These are phyloP conservation scores for Furnarius figulus DNA, from an alignment of 2,113 vertebrate genomes.

Conservation along the genomic window DNA sequence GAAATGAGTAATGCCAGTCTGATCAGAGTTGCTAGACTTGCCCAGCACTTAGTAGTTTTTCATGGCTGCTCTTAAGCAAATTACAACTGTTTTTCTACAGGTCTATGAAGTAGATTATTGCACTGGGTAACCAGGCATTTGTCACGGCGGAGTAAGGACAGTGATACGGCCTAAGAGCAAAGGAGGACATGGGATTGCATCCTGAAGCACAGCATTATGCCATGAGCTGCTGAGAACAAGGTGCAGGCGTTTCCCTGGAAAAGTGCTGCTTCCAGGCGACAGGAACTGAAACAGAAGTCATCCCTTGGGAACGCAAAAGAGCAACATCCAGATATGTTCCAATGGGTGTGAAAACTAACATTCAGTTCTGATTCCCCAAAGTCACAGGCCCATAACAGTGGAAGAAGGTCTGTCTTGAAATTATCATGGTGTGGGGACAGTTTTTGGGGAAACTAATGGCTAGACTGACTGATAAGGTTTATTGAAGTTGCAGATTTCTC, in stretches of 20 bases:
- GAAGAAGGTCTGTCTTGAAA: background rate
- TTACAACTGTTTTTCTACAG: background rate
- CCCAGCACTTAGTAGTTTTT: background rate
- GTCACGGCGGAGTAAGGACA: background rate
- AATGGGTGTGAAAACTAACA: background rate
- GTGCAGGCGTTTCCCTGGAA: background rate
- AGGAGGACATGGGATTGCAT: background rate
- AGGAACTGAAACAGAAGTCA: background rate
- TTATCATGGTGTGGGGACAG: background rate
- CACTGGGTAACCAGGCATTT: background rate
- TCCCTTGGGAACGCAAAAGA: background rate
- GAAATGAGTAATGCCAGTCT: background rate
- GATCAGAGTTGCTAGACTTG: background rate
- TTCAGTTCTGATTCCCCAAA: background rate
- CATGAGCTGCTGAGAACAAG: background rate
- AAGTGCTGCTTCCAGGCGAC: background rate
- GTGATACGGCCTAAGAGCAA: background rate
- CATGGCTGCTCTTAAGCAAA: background rate
- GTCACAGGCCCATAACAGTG: background rate
- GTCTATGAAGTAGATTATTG: background rate
- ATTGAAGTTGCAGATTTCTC: background rate
- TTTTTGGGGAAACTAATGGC: background rate
- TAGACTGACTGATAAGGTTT: background rate
- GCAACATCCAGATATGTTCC: background rate
- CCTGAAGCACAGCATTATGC: background rate